phyloP scores from a whole-genome alignment of 2,888 invertebrate species.

The Meganola albula region DNA sequence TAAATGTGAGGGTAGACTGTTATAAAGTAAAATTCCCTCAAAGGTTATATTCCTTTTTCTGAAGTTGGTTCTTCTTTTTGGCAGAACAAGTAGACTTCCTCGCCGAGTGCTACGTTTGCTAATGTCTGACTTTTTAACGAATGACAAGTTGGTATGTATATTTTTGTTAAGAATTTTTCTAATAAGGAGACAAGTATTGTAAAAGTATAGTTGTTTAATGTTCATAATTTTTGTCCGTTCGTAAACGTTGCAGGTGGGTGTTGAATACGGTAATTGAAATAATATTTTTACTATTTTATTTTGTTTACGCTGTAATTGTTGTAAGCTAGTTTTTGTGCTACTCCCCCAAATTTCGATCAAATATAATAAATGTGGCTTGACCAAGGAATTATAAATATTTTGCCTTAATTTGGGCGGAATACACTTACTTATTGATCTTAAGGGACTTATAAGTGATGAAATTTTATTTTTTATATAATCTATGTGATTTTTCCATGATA shows the following conservation, averaged over 20 bases:
- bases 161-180: conserved; percentile 1
- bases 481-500: conserved; percentile 1
- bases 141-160: background rate
- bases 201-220: conserved; percentile 1
- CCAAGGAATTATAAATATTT: conserved; percentile 1
- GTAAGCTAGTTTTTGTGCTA: conserved; percentile 4
- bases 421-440: conserved; percentile 1
- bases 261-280: background rate
- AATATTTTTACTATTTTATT: conserved; percentile 2
- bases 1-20: conserved; percentile 19
- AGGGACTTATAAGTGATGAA: conserved; percentile 1
- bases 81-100: conserved; percentile 6
- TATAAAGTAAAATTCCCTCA: conserved; percentile 5
- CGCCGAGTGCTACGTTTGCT: conserved; percentile 5
- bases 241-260: background rate
- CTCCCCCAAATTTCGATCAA: conserved; percentile 4
- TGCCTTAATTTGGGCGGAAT: conserved; percentile 1
- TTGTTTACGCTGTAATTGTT: conserved; percentile 5
- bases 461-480: conserved; percentile 5
- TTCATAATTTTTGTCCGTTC: conserved; percentile 1
- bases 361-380: conserved; percentile 3
- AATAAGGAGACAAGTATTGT: conserved; percentile 1
- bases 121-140: background rate
- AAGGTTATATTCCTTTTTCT: conserved; percentile 4
- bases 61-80: conserved; percentile 4